phyloP scores from a whole-genome alignment of 2,113 vertebrate genomes.

The Dicerorhinus sumatrensis region DNA sequence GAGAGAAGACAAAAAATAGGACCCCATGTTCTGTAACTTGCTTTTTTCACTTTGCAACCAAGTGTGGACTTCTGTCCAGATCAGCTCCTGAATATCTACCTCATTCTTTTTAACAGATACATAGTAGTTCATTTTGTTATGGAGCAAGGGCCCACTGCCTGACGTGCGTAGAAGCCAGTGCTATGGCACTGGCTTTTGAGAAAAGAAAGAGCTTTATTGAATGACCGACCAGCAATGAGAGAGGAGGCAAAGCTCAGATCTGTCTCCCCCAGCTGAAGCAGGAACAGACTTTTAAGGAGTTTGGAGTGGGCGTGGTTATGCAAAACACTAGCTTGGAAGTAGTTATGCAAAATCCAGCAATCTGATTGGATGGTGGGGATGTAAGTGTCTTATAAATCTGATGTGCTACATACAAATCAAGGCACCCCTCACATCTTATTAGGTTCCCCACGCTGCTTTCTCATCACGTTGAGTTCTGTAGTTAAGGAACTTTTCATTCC shows the following conservation, averaged over 20 bases:
- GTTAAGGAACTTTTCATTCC: too few species aligned
- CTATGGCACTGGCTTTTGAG: background rate
- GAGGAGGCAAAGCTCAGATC: background rate
- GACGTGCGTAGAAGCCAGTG: background rate
- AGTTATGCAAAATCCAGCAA: too few species aligned
- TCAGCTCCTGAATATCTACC: background rate
- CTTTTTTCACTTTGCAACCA: background rate
- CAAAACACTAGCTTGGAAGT: too few species aligned
- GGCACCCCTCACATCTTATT: too few species aligned
- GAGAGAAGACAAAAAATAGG: background rate
- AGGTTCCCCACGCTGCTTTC: too few species aligned
- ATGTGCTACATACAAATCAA: too few species aligned
- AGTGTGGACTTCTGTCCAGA: background rate
- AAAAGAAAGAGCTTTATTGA: background rate
- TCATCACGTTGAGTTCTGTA: too few species aligned
- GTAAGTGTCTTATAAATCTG: too few species aligned
- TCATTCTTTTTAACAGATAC: background rate
- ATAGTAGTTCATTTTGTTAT: too few species aligned
- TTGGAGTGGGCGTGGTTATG: background rate
- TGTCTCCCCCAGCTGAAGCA: too few species aligned
- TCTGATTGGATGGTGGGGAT: too few species aligned
- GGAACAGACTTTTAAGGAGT: background rate
- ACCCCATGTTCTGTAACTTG: background rate
- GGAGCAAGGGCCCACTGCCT: background rate
- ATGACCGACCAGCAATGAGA: background rate